These are phyloP conservation scores for Crenuchus spilurus DNA, from an alignment of 2,797 vertebrate species.

Conservation along the genomic window DNA sequence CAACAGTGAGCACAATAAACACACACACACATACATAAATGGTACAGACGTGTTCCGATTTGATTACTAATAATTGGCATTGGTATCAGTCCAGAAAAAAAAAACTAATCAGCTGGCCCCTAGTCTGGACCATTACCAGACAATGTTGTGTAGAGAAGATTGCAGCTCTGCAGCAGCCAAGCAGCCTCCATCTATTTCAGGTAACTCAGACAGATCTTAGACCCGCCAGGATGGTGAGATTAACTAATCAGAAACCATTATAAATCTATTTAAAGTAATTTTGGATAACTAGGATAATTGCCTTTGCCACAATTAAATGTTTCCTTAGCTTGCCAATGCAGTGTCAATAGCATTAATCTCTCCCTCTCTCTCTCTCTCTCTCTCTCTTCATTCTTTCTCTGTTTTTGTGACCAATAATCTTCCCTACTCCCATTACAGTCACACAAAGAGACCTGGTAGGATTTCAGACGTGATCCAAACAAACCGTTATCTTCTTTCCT, in stretches of 20 bases:
- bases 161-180: conserved; percentile 23
- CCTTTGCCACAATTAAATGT: conserved; percentile 39
- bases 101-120: too few relatives aligned
- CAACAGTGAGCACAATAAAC: too few relatives aligned
- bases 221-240: conserved; percentile 11
- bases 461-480: conserved; percentile 44
- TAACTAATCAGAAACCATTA: conserved; percentile 46
- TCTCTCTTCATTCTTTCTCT: conserved; percentile 23
- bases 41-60: too few relatives aligned
- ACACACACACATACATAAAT: too few relatives aligned
- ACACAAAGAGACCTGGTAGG: conserved; percentile 38
- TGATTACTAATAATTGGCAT: too few relatives aligned
- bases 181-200: conserved; percentile 42
- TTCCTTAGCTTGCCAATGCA: conserved; percentile 22
- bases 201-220: conserved; percentile 24
- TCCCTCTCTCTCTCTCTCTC: conserved; percentile 30
- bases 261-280: conserved; percentile 36
- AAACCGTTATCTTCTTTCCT: conserved; percentile 23
- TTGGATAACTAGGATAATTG: conserved; percentile 39
- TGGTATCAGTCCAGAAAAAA: too few relatives aligned
- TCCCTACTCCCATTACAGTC: conserved; percentile 38
- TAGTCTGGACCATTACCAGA: conserved; percentile 25
- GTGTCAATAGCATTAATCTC: conserved; percentile 21
- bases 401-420: conserved; percentile 36
- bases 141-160: conserved; percentile 37